Base-by-base conservation (phyloP, 2,113 vertebrate species). In the Condylura cristata region DNA sequence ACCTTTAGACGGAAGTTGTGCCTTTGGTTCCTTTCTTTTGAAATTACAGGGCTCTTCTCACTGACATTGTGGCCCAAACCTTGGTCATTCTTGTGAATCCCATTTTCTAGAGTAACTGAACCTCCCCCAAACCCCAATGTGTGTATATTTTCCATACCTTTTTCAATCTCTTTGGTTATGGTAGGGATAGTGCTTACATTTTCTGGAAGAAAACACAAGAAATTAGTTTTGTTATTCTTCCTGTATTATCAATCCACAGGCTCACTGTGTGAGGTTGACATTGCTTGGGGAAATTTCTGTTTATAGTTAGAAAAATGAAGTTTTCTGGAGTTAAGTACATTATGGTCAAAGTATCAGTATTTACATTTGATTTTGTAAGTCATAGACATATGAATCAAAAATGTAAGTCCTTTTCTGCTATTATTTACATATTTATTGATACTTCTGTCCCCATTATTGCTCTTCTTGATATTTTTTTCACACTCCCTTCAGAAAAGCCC, bases 131-230 rank as follows among this genome's bases (percentile, higher is more conserved):
- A 2, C 58, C 51, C 16, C 17, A 82, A 78, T 79, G 3, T 78
- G 17, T 58, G 11, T 0, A 80, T 41, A 82, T 44, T 86, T 17
- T 70, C 63, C 96, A 0, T 96, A 97, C 96, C 96, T 95, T 96
- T 90, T 96, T 48, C 95, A 89, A 8, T 85, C 18, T 92, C 58
- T 56, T 89, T 86, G n/a, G 34, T 86, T 48, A 61, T 76, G 56
- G 79, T 84, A 51, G 58, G 83, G 16, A 80, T 89, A 86, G 79
- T 89, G 22, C 74, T 91, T 96, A 95, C 53, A 20, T 79, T 34
- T 80, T 95, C 97, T 97, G 44, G 24, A 66, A 41, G 37, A 75
- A 86, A 95, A 96, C 12, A 34, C 0, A 91, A 78, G 16, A 94
- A 4, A 22, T 93, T 89, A 90, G 9, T 79, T 0, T 0, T 94